phyloP scores from a whole-genome alignment of 2,797 vertebrate species.

The Perodicticus potto region DNA sequence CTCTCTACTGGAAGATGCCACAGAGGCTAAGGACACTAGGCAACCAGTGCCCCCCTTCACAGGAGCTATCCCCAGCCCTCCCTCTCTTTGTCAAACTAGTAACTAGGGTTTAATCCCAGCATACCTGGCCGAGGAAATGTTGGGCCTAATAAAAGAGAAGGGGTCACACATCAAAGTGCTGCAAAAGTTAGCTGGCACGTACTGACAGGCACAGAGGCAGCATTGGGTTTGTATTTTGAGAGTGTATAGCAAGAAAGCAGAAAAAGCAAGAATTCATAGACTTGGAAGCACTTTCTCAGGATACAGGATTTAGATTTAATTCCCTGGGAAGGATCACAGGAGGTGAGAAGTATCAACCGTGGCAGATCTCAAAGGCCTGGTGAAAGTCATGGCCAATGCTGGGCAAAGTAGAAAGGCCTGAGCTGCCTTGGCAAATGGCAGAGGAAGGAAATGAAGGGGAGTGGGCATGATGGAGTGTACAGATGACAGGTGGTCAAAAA shows the following conservation, averaged over 20 bases:
- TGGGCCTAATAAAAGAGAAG: not conserved
- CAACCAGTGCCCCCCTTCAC: not conserved
- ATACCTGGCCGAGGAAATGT: not conserved
- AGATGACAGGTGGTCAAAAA: not conserved
- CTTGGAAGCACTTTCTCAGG: not conserved
- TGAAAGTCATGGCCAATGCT: not conserved
- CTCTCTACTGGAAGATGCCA: not conserved
- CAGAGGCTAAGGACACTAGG: not conserved
- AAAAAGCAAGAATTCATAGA: constrained; percentile 41
- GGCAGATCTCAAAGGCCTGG: not conserved
- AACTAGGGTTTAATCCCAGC: not conserved
- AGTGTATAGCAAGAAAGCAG: not conserved
- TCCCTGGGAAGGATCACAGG: not conserved
- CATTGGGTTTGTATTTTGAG: constrained; percentile 26
- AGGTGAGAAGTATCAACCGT: not conserved
- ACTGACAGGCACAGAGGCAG: not conserved
- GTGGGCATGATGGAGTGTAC: not conserved
- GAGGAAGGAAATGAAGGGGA: not conserved
- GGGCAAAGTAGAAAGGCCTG: not conserved
- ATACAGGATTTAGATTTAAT: constrained; percentile 39
- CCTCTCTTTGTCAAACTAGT: not conserved
- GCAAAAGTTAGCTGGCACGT: not conserved
- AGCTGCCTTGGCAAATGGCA: not conserved
- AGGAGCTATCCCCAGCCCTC: not conserved
- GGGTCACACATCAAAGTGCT: not conserved